phyloP scores from a whole-genome alignment of 2,797 vertebrate species.

The Anabacerthia variegaticeps region DNA sequence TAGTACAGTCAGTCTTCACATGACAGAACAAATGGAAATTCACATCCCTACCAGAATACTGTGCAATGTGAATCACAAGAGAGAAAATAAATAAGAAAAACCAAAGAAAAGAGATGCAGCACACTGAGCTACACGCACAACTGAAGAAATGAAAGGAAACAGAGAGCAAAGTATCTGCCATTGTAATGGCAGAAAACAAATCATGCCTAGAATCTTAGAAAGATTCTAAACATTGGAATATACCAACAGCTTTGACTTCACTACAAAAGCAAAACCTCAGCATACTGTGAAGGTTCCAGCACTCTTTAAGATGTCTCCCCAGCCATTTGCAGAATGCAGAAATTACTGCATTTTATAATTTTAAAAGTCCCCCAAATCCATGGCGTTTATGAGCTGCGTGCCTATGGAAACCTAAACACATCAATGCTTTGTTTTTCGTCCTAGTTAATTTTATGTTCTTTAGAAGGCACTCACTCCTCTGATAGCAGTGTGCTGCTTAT shows the following conservation, averaged over 20 bases:
- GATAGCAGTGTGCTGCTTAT: not conserved
- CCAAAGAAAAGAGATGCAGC: not conserved
- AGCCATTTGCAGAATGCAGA: not conserved
- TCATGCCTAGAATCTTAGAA: not conserved
- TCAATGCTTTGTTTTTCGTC: not conserved
- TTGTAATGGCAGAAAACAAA: not conserved
- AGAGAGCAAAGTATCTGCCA: not conserved
- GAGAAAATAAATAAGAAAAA: slow-evolving; percentile 35
- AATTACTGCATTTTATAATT: not conserved
- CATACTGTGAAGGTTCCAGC: not conserved
- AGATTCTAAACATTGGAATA: not conserved
- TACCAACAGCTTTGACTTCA: not conserved
- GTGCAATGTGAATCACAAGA: not conserved
- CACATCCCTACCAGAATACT: not conserved
- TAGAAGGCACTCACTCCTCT: not conserved
- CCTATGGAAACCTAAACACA: not conserved
- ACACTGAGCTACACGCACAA: not conserved
- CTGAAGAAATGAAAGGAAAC: not conserved
- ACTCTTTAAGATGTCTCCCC: not conserved
- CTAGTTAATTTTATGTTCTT: not conserved
- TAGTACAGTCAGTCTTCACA: slow-evolving; percentile 10
- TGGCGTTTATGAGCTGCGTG: not conserved
- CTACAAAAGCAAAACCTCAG: not conserved
- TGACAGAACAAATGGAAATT: slow-evolving; percentile 44
- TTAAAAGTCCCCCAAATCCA: not conserved